Percentiles rank a stretch among this genome's conserved stretches.
Evolutionary conservation across 2,113 vertebrate genomes (phyloP).

Genomic region (Azemiops feae): DNA sequence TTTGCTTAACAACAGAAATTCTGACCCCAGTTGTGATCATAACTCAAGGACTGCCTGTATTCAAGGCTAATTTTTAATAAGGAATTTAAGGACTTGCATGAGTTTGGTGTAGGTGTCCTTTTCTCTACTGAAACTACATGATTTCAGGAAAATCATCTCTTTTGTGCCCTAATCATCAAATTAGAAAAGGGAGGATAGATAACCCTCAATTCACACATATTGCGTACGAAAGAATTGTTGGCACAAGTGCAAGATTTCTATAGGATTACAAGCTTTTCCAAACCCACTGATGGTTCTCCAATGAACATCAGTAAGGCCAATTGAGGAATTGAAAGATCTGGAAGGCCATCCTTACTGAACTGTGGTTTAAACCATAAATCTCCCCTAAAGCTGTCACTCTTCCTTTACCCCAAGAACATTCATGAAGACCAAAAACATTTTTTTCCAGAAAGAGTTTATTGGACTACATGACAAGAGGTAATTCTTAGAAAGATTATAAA

Average conservation of each 20-base stretch:
- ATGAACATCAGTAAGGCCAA: neutral
- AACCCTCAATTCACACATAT: too few relatives aligned
- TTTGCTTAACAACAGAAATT: too few relatives aligned
- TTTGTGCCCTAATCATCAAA: neutral
- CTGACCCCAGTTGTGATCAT: too few relatives aligned
- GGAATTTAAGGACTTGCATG: neutral
- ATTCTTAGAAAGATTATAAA: conserved; percentile 11
- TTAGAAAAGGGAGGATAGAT: neutral
- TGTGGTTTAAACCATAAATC: neutral
- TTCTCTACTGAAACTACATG: too few relatives aligned
- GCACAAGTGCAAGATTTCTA: neutral
- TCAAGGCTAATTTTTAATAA: neutral
- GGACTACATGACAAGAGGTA: neutral
- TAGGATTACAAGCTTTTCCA: neutral
- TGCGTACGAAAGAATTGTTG: neutral
- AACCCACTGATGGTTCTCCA: neutral
- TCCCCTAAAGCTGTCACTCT: neutral
- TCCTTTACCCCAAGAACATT: neutral
- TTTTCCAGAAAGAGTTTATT: neutral
- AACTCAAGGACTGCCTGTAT: too few relatives aligned
- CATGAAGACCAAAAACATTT: neutral
- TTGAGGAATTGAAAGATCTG: neutral
- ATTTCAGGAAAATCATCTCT: too few relatives aligned
- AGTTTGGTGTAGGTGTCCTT: too few relatives aligned
- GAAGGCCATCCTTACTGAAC: neutral